These are phyloP conservation scores for Eupristina koningsbergeri DNA, from an alignment of 1,140 invertebrate genomes.

Conservation along the genomic window DNA sequence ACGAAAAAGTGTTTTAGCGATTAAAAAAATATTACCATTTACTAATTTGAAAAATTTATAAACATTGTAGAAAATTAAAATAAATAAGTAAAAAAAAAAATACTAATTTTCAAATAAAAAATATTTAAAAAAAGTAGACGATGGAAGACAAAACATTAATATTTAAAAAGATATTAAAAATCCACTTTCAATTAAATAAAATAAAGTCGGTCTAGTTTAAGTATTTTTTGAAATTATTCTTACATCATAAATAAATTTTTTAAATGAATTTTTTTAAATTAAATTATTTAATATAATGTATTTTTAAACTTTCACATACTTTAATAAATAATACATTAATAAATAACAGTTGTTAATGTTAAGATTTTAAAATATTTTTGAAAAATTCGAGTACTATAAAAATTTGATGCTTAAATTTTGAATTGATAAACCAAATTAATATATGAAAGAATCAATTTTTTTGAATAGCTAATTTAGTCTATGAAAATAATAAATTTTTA, in stretches of 20 bases:
- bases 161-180: constrained; percentile 13
- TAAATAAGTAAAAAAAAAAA: constrained; percentile 9
- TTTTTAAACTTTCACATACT: not conserved
- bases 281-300: not conserved
- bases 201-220: constrained; percentile 13
- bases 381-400: not conserved
- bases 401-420: not conserved
- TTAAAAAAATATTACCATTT: not conserved
- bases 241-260: not conserved
- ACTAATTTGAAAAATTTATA: constrained; percentile 12
- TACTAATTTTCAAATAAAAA: constrained; percentile 6
- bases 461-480: not conserved
- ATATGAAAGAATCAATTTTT: not conserved
- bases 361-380: no score
- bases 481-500: not conserved
- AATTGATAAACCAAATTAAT: not conserved
- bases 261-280: not conserved
- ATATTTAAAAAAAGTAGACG: constrained; percentile 21
- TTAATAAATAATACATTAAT: no score
- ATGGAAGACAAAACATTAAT: not conserved
- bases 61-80: constrained; percentile 26
- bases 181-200: not conserved
- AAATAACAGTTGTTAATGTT: no score
- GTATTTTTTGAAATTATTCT: not conserved
- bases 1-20: not conserved